Base-by-base conservation (phyloP, 2,888 invertebrate species). In the Merodon equestris region DNA sequence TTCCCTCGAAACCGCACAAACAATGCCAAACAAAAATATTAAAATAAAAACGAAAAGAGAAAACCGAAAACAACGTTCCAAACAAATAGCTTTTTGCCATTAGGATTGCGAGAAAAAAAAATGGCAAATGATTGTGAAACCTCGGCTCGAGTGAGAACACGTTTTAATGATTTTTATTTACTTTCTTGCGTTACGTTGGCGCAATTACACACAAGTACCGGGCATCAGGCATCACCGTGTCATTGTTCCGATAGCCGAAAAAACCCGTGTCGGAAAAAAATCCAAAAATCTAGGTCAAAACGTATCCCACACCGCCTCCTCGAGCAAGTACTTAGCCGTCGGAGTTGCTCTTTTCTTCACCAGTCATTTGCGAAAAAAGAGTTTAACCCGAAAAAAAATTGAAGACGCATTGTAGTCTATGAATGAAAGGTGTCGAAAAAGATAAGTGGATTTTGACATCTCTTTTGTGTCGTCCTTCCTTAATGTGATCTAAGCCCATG, bases 291-390 rank as follows among this genome's bases (percentile, higher is more conserved):
- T 66, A 27, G 66, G 66, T 66, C 66, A 66, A 66, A 40, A 42
- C 42, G 56, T 56, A 56, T 66, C 66, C 56, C 66, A 66, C 48
- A 56, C 48, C 14, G 38, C 19, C 66, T n/a, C 53, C 51, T 56
- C 66, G 64, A 54, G 64, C 64, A 54, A 66, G 64, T 56, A 64
- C 64, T 64, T 64, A 64, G 53, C 19, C 27, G 44, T 27, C 40
- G 2, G 5, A 10, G 10, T n/a, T n/a, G n/a, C 7, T 36, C 36
- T 36, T 36, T 7, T 10, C 36, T 36, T 40, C 10, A 40, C 40
- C 10, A 40, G 3, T 40, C 40, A 27, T 27, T 7, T 27, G 27
- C 27, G 7, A 2, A 2, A 27, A 4, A 7, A 27, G 7, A 7
- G 27, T 27, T 27, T 7, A 27, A 7, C 27, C 2, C 2, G 7